These are phyloP conservation scores for Zapornia atra DNA, from an alignment of 2,113 vertebrate genomes.

Conservation along the genomic window DNA sequence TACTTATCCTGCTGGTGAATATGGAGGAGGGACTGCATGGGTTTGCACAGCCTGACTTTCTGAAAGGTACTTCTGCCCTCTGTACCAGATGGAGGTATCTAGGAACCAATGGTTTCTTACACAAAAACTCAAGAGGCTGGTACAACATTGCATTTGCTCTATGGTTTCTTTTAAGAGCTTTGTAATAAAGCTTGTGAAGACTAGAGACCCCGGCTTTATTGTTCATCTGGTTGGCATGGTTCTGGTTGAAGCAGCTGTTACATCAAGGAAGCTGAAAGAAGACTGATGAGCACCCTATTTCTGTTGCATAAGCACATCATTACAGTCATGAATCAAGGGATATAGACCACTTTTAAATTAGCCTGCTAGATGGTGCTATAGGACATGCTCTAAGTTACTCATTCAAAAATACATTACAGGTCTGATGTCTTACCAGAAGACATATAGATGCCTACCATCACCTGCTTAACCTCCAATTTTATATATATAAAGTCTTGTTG, in stretches of 20 bases:
- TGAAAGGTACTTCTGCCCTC: not conserved
- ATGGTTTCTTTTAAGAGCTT: not conserved
- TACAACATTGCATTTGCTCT: not conserved
- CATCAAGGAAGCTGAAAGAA: not conserved
- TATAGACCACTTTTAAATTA: constrained; percentile 29
- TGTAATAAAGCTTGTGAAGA: not conserved
- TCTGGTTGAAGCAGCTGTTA: not conserved
- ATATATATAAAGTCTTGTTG: not conserved
- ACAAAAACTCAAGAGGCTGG: not conserved
- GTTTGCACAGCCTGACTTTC: not conserved
- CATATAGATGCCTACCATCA: not conserved
- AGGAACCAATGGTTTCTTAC: not conserved
- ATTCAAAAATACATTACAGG: not conserved
- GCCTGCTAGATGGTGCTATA: constrained; percentile 73
- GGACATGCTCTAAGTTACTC: constrained; percentile 25
- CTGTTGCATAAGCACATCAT: rapidly evolving
- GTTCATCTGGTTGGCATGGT: not conserved
- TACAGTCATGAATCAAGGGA: not conserved
- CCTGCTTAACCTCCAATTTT: not conserved
- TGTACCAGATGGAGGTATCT: not conserved
- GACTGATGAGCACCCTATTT: not conserved
- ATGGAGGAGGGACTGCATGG: not conserved
- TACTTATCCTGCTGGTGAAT: not conserved
- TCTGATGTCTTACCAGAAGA: not conserved
- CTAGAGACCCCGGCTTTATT: not conserved